Evolutionary conservation across 1,140 invertebrate genomes (phyloP).

Genomic region (Chymomyza costata): DNA sequence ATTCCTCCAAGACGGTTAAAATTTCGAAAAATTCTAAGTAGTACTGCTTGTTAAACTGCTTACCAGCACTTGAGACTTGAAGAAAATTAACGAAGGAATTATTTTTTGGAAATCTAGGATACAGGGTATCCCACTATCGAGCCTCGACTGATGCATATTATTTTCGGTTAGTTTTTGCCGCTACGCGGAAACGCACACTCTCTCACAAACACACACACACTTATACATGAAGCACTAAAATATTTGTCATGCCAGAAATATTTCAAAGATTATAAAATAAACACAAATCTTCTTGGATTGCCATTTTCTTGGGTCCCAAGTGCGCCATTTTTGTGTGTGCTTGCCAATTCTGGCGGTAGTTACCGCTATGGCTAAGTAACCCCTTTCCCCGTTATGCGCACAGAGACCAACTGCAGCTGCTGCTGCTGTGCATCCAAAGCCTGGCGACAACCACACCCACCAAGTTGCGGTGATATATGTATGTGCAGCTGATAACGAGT

Average conservation of each 20-base stretch:
- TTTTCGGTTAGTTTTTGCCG: too few relatives aligned
- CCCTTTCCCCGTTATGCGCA: conserved; percentile 6
- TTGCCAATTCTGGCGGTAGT: conserved; percentile 25
- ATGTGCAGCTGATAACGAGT: conserved; percentile 27
- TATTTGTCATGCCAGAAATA: conserved; percentile 71
- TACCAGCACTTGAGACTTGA: too few relatives aligned
- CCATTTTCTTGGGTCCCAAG: conserved; percentile 28
- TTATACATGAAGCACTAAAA: too few relatives aligned
- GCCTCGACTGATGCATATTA: too few relatives aligned
- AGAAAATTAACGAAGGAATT: too few relatives aligned
- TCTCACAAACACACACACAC: too few relatives aligned
- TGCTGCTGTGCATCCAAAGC: too few relatives aligned
- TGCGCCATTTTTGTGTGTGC: conserved; percentile 27
- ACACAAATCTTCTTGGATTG: conserved; percentile 60
- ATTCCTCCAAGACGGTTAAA: too few relatives aligned
- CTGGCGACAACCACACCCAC: conserved; percentile 24
- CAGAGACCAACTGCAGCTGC: conserved; percentile 21
- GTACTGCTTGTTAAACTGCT: too few relatives aligned
- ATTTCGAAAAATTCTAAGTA: too few relatives aligned
- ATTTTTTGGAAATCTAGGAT: too few relatives aligned
- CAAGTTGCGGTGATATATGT: conserved; percentile 27
- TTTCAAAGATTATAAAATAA: conserved; percentile 71
- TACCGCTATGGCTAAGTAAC: conserved; percentile 57
- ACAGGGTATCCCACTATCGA: too few relatives aligned
- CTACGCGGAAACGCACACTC: conserved; percentile 49